Evolutionary conservation across 2,113 vertebrate genomes (phyloP), one percentile per base, ranked within the genome.

Genomic region (Podarcis muralis): DNA sequence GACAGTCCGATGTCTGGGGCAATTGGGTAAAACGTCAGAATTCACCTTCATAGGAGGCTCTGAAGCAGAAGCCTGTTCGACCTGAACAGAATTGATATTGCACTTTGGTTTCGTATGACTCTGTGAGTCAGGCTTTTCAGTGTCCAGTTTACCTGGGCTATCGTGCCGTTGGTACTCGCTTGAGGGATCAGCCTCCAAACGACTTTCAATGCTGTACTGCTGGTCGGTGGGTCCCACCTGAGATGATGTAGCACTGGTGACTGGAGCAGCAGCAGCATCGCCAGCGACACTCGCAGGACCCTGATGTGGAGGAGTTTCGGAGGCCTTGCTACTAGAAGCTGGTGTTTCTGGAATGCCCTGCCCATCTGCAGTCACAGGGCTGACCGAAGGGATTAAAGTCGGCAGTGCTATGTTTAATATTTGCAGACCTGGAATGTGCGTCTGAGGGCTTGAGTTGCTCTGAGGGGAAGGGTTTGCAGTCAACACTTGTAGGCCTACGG

Each of bases 381-480:
- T 96, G 16, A 98, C 95, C 0, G 98, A 98, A 25, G 99, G 98
- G 37, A 99, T 98, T 86, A 99, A 94, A 25, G 98, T 95, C 0
- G 99, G 99, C 87, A 99, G 92, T 68, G 98, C 97, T 3, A 99
- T 98, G 95, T 99, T 99, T 2, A 99, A 91, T 59, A 99, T 98
- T 95, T 99, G 99, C 82, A 99, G 95, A 37, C 98, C 96, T 0
- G 98, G 98, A 30, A 99, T 92, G 81, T 97, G 98, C 0, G 97
- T 92, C 92, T 97, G 98, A 0, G 97, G 96, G 79, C 94, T 95
- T 6, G 97, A 92, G 65, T 92, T 96, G 96, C 96, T 97, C 84
- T 98, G 98, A 0, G 97, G 92, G 3, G 96, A 88, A 0, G 98
- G 85, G 8, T 92, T 97, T 0, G 98, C 97, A 0, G 99, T 89